These are phyloP conservation scores for Miltochrista miniata DNA, from an alignment of 2,888 invertebrate genomes.

Conservation along the genomic window DNA sequence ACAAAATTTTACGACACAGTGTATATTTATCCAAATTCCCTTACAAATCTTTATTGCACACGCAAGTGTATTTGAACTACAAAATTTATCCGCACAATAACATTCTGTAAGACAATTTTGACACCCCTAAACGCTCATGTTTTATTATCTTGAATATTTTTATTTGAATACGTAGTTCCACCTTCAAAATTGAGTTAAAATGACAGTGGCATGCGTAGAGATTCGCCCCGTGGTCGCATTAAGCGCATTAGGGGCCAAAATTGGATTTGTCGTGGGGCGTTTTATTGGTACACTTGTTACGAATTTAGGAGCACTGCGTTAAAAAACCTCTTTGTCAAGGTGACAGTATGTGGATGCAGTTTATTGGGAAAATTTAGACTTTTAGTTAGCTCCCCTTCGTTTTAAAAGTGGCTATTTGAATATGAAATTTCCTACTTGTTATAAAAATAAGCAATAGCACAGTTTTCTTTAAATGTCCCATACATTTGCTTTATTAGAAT, in stretches of 20 bases:
- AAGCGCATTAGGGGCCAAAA: constrained; percentile 79
- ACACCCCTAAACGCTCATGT: constrained; percentile 71
- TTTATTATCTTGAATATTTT: constrained; percentile 77
- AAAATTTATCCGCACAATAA: constrained; percentile 60
- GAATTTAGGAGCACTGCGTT: constrained; percentile 65
- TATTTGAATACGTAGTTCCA: constrained; percentile 60
- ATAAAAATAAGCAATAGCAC: background rate
- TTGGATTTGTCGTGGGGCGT: constrained; percentile 79
- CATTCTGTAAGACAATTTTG: constrained; percentile 65
- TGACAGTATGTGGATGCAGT: constrained; percentile 35
- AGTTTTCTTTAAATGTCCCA: background rate
- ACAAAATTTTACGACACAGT: constrained; percentile 43
- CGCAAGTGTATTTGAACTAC: constrained; percentile 67
- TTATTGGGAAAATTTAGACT: constrained; percentile 28
- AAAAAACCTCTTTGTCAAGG: constrained; percentile 61
- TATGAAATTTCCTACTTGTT: background rate
- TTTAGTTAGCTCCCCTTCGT: constrained; percentile 12
- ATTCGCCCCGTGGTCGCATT: constrained; percentile 81
- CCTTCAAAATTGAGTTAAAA: constrained; percentile 82
- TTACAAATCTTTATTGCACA: constrained; percentile 68
- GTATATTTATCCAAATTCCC: constrained; percentile 54
- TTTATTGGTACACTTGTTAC: constrained; percentile 82
- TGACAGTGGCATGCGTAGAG: constrained; percentile 82
- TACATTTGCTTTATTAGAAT: too few relatives aligned
- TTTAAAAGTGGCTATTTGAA: constrained; percentile 3